Base-by-base conservation (phyloP, 2,113 vertebrate genomes). In the Cryptomyrus ogoouensis region DNA sequence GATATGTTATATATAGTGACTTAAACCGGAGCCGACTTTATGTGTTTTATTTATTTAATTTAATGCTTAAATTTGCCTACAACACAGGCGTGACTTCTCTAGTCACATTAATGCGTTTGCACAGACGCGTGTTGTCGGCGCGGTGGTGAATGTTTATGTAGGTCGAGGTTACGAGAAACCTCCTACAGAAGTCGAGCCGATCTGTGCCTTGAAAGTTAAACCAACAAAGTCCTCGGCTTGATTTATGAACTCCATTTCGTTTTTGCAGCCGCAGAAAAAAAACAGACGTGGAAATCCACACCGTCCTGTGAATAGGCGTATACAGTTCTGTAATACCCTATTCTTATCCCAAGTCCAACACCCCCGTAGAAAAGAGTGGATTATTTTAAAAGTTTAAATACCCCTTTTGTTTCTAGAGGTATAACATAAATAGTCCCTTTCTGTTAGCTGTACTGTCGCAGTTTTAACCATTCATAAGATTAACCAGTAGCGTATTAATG, bases 241-340 rank as follows among this genome's bases (percentile, higher is more conserved):
- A 96, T 96, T 96, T 96, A 96, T 96, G 94, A 92, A 94, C 93
- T 95, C 94, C 91, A 94, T 93, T 92, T 93, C 93, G 92, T 83
- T 92, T 93, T 94, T 56, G 70, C 27, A 91, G 95, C 95, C 95
- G 93, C 95, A 92, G 88, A 92, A 88, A 91, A 91, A 95, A 95
- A 91, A 83, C 5, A 39, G 93, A 91, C 52, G 93, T 92, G 91
- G 70, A 94, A 93, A 95, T 94, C 94, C 94, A 93, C 94, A 93
- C 91, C 84, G 89, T 91, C 39, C 92, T 86, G 94, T 95, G 94
- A 95, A 95, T 94, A 94, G 94, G 94, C 94, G 94, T 94, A 93
- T 95, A 94, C 91, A 91, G 46, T 91, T 90, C 89, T 77, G 92
- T 88, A 87, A 21, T 91, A 92, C 92, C 93, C 94, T 96, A 95